phyloP scores from a whole-genome alignment of 2,888 invertebrate genomes.

The Ectobius pallidus region DNA sequence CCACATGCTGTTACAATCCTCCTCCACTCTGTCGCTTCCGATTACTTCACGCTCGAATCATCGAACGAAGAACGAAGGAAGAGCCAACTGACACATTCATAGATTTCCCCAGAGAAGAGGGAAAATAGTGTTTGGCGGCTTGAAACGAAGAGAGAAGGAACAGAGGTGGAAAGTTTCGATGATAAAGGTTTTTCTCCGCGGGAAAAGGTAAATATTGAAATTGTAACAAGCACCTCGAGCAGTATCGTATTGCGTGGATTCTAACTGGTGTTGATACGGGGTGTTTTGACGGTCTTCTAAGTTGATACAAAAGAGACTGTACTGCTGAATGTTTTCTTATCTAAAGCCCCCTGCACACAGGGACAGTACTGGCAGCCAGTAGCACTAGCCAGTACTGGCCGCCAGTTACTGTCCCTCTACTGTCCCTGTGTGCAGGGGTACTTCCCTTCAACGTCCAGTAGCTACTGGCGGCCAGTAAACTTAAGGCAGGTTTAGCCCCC shows the following conservation, averaged over 20 bases:
- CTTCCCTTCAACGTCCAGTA: no score
- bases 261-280: not conserved
- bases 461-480: no score
- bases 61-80: constrained; percentile 10
- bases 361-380: no score
- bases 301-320: not conserved
- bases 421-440: no score
- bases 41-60: constrained; percentile 19
- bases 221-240: constrained; percentile 4
- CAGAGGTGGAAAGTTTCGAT: constrained; percentile 11
- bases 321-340: no score
- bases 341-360: no score
- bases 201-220: constrained; percentile 26
- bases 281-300: not conserved
- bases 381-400: no score
- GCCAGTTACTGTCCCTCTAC: no score
- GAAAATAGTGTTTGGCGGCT: not conserved
- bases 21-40: constrained; percentile 3
- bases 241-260: not conserved
- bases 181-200: constrained; percentile 15
- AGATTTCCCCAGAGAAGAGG: constrained; percentile 27
- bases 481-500: no score
- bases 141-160: not conserved
- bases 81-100: constrained; percentile 25
- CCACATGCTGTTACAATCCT: not conserved